A percentile compares a stretch with the other conserved stretches of the same genome.
Conservation (phyloP, 2,113 vertebrate genomes). For the Siniperca knerii region DNA sequence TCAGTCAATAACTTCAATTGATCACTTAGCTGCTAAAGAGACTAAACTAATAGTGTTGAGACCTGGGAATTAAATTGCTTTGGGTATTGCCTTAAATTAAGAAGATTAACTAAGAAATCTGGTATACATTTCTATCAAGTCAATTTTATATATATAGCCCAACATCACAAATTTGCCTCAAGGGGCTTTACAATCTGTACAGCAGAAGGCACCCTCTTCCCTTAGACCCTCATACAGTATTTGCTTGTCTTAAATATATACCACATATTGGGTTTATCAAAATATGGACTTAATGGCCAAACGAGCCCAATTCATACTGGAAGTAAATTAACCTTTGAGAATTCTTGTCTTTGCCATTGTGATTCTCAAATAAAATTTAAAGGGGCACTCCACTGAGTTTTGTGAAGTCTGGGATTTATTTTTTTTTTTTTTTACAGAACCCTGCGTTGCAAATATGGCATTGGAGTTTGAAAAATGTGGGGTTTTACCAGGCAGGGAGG, state of each 20-base stretch:
- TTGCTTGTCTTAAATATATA: neutral
- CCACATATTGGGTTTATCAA: neutral
- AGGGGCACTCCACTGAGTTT: neutral
- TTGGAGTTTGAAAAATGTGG: neutral
- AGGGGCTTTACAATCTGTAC: too few relatives aligned
- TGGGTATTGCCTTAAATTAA: neutral
- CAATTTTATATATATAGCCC: neutral
- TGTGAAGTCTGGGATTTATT: neutral
- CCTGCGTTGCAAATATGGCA: neutral
- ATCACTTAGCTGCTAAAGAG: constrained; percentile 47
- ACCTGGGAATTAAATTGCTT: neutral
- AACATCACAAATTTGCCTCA: too few relatives aligned
- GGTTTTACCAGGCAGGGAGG: neutral
- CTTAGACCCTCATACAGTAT: neutral
- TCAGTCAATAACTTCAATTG: constrained; percentile 36
- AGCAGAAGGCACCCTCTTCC: neutral
- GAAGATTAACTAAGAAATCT: neutral
- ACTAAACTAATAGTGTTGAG: constrained; percentile 6
- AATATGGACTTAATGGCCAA: neutral
- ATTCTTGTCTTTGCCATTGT: neutral
- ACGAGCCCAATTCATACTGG: neutral
- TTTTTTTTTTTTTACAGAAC: too few relatives aligned
- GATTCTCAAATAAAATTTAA: neutral
- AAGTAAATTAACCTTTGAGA: neutral
- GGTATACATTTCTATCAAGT: neutral